Conservation (phyloP, 2,113 vertebrate genomes). For the Ivindomyrus marchei region DNA sequence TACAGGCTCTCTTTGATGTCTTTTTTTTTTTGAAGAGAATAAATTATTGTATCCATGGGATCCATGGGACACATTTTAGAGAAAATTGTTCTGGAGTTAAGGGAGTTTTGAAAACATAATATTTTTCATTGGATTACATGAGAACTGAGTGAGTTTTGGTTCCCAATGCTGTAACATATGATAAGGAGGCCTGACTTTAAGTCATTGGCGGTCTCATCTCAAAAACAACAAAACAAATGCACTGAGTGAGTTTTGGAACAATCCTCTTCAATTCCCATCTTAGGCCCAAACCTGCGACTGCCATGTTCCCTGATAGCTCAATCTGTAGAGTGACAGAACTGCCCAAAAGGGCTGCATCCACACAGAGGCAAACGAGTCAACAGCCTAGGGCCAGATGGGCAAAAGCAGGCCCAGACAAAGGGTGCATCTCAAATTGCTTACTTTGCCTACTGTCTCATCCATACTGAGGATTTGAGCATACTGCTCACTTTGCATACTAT, state of each 20-base stretch:
- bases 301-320: not conserved
- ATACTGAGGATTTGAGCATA: too few relatives aligned
- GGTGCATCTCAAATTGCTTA: too few relatives aligned
- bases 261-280: not conserved
- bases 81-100: not conserved
- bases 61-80: not conserved
- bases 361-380: not conserved
- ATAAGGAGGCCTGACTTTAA: not conserved
- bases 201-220: too few relatives aligned
- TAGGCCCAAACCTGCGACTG: not conserved
- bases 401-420: not conserved
- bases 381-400: not conserved
- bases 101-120: not conserved
- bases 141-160: not conserved
- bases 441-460: too few relatives aligned
- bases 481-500: too few relatives aligned
- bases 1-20: not conserved
- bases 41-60: not conserved
- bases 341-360: not conserved
- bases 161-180: not conserved
- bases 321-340: not conserved
- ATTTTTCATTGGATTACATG: not conserved
- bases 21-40: not conserved
- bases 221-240: too few relatives aligned
- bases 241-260: not conserved